Evolutionary conservation across 2,113 vertebrate genomes (phyloP), one percentile per base, ranked within the genome.

Genomic region (Atherinomorus stipes): DNA sequence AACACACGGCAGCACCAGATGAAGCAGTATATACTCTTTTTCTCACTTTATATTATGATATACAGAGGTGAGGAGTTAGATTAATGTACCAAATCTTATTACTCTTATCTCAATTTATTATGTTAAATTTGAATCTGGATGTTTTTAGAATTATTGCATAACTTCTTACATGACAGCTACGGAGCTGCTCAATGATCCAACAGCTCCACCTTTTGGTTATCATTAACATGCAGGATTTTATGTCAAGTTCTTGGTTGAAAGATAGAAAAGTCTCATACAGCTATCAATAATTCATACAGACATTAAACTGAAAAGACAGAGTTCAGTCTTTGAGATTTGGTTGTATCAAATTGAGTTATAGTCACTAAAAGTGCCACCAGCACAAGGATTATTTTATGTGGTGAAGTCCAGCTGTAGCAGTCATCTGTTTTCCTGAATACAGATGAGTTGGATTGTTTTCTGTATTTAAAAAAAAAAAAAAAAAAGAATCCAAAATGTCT

Each of bases 181-280:
- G 49, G 16, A 40, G 37, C 25, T 25, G 31, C 38, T 53, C 51
- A 78, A 9, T 12, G 28, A 54, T 61, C 44, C 62, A 80, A 85
- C 64, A 85, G 80, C 84, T 60, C 83, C 88, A 84, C 76, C 84
- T 87, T 28, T 74, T 87, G 88, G 80, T 74, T 31, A 22, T 62
- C 3, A 28, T 10, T 31, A 23, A 67, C 7, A 22, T 28, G 31
- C 45, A 54, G 11, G 11, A 11, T 52, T 56, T 58, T 18, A 56
- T 22, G 8, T n/a, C 25, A 57, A 26, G 26, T 53, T 6, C 7
- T 57, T 52, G 4, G 25, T 71, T 59, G 15, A 56, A 66, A 51
- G 28, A 37, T 15, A 13, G 45, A 47, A 57, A 70, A 15, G 6
- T 23, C 19, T 16, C 11, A 61, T 15, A 31, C 1, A 61, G 26